A percentile compares a stretch with the other conserved stretches of the same genome.
Conservation (phyloP, 2,888 invertebrate species). For the Synergus umbraculus region DNA sequence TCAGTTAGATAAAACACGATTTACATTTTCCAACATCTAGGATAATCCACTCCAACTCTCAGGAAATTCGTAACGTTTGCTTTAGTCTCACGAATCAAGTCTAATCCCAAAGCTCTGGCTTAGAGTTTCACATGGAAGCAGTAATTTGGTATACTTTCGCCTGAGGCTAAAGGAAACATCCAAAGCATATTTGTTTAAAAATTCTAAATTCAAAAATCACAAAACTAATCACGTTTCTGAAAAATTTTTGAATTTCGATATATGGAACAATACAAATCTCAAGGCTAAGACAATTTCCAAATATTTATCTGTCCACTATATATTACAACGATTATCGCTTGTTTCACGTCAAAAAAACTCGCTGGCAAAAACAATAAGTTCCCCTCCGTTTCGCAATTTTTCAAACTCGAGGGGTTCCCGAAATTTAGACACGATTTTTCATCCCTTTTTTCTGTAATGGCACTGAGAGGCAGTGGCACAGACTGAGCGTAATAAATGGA, state of each 20-base stretch:
- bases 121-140: conserved; percentile 25
- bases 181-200: conserved; percentile 9
- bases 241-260: neutral
- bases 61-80: conserved; percentile 60
- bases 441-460: conserved; percentile 56
- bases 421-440: conserved; percentile 59
- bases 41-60: conserved; percentile 63
- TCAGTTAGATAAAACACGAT: conserved; percentile 57
- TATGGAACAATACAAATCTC: too few species aligned
- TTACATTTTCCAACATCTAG: conserved; percentile 62
- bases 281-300: neutral
- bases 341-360: conserved; percentile 30
- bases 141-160: too few species aligned
- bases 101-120: conserved; percentile 52
- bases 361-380: conserved; percentile 39
- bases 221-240: neutral
- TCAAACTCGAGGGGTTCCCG: conserved; percentile 4
- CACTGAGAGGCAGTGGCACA: conserved; percentile 43
- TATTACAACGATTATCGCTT: conserved; percentile 32
- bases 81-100: conserved; percentile 57
- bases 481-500: conserved; percentile 58
- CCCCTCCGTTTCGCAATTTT: conserved; percentile 29
- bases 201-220: neutral
- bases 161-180: neutral
- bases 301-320: neutral